Base-by-base conservation (phyloP, 2,113 vertebrate genomes). In the Chaetodon trifascialis region DNA sequence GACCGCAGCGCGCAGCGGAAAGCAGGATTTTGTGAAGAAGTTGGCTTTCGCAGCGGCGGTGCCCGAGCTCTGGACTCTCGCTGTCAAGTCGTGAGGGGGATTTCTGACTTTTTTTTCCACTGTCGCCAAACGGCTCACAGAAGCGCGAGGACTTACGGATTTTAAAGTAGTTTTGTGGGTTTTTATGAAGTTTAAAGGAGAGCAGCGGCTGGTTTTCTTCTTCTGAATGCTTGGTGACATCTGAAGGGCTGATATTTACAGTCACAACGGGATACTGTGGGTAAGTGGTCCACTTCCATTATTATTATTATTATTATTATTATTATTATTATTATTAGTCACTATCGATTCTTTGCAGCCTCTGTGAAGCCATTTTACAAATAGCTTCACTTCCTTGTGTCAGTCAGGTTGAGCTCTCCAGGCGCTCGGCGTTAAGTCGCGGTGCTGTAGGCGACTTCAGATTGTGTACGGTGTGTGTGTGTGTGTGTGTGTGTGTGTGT, bases 1-100 rank as follows among this genome's bases (percentile, higher is more conserved):
- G 88, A 67, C 70, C 52, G 78, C 88, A 68, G 85, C 79, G 73
- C 82, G 56, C 75, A 11, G 25, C 4, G 68, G 51, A 21, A 44
- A 56, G 54, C 83, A 1, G 92, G 85, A 90, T 91, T 79, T 88
- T 79, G 86, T 42, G 68, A 30, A 82, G 65, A 80, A 89, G 77
- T 90, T 80, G 83, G 15, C 8, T 46, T 60, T 81, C 42, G 16
- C 40, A 40, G 72, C 54, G 21, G 77, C 80, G 47, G 74, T 44
- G 74, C 62, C 59, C 70, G 59, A 77, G 79, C 69, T 4, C 70
- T 76, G 58, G 87, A 69, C 69, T 64, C 73, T 73, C 52, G 34
- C 62, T 69, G 78, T 73, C 52, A 79, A 46, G 56, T 76, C 73
- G 67, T 60, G 66, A 78, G 44, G 58, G 21, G 87, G 85, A 86